phyloP scores from a whole-genome alignment of 1,140 invertebrate genomes.

The Anastatus disparis region DNA sequence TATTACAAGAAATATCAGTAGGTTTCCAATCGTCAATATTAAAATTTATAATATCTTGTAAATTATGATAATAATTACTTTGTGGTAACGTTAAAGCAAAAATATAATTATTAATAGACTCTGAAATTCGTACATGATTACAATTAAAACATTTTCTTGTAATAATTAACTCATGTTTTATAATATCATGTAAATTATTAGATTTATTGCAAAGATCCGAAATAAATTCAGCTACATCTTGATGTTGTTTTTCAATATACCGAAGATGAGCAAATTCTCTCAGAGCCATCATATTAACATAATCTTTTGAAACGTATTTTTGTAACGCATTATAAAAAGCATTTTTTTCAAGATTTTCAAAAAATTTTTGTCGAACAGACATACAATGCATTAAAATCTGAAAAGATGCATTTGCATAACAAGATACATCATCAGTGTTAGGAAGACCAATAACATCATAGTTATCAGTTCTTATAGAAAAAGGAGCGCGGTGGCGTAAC shows the following conservation, averaged over 20 bases:
- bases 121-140: not conserved
- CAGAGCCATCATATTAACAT: not conserved
- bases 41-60: not conserved
- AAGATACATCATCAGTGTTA: not conserved
- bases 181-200: not conserved
- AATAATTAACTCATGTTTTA: not conserved
- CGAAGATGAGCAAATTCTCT: not conserved
- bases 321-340: not conserved
- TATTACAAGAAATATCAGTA: not conserved
- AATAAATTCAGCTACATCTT: not conserved
- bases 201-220: not conserved
- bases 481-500: too few relatives aligned
- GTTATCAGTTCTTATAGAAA: too few relatives aligned
- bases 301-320: not conserved
- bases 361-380: not conserved
- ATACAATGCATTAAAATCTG: not conserved
- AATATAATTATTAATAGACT: not conserved
- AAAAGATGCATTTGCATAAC: not conserved
- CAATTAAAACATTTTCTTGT: not conserved
- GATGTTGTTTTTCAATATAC: not conserved
- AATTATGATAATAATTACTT: not conserved
- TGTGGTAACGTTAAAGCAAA: not conserved
- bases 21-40: not conserved
- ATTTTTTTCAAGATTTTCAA: not conserved
- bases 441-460: not conserved